Conservation (phyloP, 2,797 vertebrate genomes). For the Chiloscyllium punctatum region DNA sequence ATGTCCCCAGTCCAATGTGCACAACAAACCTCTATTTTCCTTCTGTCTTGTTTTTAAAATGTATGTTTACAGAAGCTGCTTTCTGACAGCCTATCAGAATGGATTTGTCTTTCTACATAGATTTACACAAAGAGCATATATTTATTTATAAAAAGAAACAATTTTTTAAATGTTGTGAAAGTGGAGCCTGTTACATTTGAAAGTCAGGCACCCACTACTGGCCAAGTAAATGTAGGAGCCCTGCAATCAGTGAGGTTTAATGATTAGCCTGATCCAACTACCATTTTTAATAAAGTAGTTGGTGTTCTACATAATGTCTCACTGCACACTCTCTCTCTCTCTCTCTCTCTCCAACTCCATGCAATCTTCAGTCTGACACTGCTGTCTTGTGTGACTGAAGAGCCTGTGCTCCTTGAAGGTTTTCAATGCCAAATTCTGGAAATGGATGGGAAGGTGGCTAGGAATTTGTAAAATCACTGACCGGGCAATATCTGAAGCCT, state of each 20-base stretch:
- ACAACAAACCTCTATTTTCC: too few species aligned
- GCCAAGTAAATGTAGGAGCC: background rate
- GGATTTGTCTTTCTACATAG: conserved; percentile 8
- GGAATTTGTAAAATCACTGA: too few species aligned
- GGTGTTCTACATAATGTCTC: too few species aligned
- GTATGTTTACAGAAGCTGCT: conserved; percentile 11
- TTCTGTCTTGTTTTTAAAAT: background rate
- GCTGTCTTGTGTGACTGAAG: background rate
- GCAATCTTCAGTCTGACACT: background rate
- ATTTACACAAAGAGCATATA: conserved; percentile 26
- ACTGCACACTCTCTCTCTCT: too few species aligned
- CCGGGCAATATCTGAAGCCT: too few species aligned
- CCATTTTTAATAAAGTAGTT: too few species aligned
- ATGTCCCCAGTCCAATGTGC: background rate
- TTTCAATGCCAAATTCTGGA: background rate
- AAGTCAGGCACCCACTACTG: background rate
- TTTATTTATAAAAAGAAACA: background rate
- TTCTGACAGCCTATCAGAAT: background rate
- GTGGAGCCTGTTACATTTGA: background rate
- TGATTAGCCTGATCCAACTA: background rate
- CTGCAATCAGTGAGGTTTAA: background rate
- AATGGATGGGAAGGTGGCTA: too few species aligned
- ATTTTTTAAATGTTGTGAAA: background rate
- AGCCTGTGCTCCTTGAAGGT: too few species aligned
- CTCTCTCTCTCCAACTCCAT: too few species aligned